Evolutionary conservation across 2,797 vertebrate species (phyloP).

Genomic region (Chelidonichthys spinosus): DNA sequence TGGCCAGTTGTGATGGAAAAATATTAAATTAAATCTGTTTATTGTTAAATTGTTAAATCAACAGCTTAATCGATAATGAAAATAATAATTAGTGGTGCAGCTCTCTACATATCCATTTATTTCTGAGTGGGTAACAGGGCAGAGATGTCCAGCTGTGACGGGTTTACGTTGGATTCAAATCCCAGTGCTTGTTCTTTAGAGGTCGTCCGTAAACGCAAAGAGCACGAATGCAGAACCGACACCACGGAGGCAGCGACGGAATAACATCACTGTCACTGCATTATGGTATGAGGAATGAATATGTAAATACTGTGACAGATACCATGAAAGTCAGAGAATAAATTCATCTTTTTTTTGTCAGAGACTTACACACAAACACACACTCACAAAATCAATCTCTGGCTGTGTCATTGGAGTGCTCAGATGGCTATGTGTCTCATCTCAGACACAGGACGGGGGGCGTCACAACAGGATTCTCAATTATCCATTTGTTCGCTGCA

Average conservation of each 20-base stretch:
- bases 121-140: conserved; percentile 11
- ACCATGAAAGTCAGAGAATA: conserved; percentile 63
- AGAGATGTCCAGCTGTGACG: conserved; percentile 36
- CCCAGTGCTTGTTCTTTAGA: conserved; percentile 30
- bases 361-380: conserved; percentile 25
- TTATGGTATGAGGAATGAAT: conserved; percentile 73
- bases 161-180: conserved; percentile 37
- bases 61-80: neutral
- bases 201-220: conserved; percentile 32
- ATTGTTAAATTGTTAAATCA: too few relatives aligned
- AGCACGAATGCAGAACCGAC: conserved; percentile 44
- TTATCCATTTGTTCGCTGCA: conserved; percentile 79
- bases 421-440: conserved; percentile 74
- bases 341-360: conserved; percentile 73
- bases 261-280: conserved; percentile 68
- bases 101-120: conserved; percentile 15
- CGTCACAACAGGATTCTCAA: conserved; percentile 75
- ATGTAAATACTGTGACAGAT: conserved; percentile 75
- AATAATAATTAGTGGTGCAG: neutral
- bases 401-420: conserved; percentile 71
- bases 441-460: conserved; percentile 65
- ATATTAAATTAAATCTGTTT: too few relatives aligned
- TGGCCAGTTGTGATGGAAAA: neutral
- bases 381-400: conserved; percentile 66
- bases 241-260: conserved; percentile 44